phyloP scores from a whole-genome alignment of 2,113 vertebrate species.

The Mellivora capensis region DNA sequence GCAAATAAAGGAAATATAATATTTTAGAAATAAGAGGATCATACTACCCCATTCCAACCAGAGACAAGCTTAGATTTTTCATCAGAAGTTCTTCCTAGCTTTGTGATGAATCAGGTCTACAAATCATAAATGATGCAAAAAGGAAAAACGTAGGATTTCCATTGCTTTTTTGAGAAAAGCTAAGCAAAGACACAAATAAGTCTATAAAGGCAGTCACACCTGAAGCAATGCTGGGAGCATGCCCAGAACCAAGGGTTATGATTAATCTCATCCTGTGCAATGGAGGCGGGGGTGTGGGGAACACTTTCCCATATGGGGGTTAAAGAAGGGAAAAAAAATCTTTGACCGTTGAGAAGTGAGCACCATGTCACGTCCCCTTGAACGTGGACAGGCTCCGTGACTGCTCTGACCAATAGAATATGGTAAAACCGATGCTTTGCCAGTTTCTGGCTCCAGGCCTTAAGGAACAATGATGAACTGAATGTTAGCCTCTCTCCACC shows the following conservation, averaged over 20 bases:
- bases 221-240: background rate
- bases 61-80: background rate
- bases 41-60: background rate
- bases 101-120: background rate
- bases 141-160: background rate
- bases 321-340: background rate
- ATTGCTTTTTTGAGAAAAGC: background rate
- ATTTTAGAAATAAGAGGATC: background rate
- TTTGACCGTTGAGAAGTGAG: background rate
- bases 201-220: background rate
- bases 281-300: rapidly evolving
- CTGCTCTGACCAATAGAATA: background rate
- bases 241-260: background rate
- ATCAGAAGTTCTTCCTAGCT: background rate
- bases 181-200: background rate
- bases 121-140: background rate
- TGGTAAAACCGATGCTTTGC: background rate
- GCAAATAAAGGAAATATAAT: background rate
- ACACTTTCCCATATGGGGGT: background rate
- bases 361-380: background rate
- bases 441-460: background rate
- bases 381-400: background rate
- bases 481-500: background rate
- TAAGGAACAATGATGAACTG: background rate
- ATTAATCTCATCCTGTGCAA: background rate